phyloP scores from a whole-genome alignment of 2,113 vertebrate species.

The Eulacestoma nigropectus region DNA sequence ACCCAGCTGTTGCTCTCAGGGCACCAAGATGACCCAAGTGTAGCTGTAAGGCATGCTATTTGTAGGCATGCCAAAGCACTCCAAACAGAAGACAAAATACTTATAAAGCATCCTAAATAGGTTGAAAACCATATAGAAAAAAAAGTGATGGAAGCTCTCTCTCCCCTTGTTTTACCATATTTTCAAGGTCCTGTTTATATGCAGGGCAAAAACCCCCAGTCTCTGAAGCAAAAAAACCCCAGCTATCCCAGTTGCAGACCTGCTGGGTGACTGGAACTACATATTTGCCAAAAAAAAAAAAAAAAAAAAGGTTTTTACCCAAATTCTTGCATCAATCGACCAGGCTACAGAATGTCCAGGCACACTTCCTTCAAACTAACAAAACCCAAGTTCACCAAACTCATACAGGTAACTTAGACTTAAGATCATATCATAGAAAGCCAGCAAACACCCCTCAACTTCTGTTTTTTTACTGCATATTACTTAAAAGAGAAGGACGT shows the following conservation, averaged over 20 bases:
- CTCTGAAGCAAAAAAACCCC: neutral
- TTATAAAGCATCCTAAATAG: neutral
- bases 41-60: neutral
- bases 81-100: neutral
- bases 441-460: neutral
- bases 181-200: neutral
- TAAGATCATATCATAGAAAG: neutral
- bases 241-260: neutral
- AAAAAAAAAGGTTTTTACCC: neutral
- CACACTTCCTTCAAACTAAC: neutral
- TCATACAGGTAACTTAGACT: neutral
- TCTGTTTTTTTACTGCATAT: neutral
- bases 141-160: neutral
- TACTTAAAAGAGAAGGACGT: neutral
- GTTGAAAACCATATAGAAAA: neutral
- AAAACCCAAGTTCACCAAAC: neutral
- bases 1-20: neutral
- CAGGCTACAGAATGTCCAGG: neutral
- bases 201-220: neutral
- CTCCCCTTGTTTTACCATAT: neutral
- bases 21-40: neutral
- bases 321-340: neutral
- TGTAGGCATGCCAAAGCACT: neutral
- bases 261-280: neutral
- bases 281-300: neutral